Base-by-base conservation (phyloP, 2,797 vertebrate genomes). In the Sternarchorhynchus goeldii region DNA sequence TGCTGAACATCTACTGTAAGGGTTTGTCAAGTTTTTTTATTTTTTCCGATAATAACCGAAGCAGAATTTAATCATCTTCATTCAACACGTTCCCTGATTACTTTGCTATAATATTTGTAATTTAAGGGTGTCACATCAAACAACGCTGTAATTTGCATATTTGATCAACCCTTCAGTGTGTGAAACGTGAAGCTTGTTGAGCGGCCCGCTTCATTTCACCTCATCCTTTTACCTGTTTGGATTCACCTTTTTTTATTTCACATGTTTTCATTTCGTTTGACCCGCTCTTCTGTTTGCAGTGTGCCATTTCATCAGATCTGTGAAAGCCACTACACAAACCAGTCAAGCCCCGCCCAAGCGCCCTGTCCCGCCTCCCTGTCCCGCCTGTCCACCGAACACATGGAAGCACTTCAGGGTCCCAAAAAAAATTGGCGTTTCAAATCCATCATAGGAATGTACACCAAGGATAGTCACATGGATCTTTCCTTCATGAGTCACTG, bases 61-160 rank as follows among this genome's bases (percentile, higher is more conserved):
- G 45, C 12, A 50, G 25, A 50, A 45, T 25, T 0, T 1, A 18
- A 25, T 45, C 6, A 25, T 25, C 2, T 16, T 2, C 41, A 67
- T 16, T 12, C 45, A 10, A 50, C 45, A 50, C 14, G 45, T 50
- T 14, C 41, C 50, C 2, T n/a, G 20, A 62, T 36, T 55, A 29
- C 56, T 4, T 63, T 12, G n/a, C 69, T 71, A 39, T 64, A 36
- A 64, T 75, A 32, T 36, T 53, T 29, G 32, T 2, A 45, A 45
- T 69, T 6, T 70, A 32, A 75, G 56, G 62, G 68, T 60, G 39
- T 53, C 29, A 36, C 32, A 63, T 75, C 10, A 41, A 66, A 36
- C 1, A 73, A 63, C 45, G 31, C 21, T 63, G 4, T 56, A 41
- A 69, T 80, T 75, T 56, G 57, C 72, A 69, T 56, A 70, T 55